Base-by-base conservation (phyloP, 2,888 invertebrate genomes). In the Emmelina monodactyla region DNA sequence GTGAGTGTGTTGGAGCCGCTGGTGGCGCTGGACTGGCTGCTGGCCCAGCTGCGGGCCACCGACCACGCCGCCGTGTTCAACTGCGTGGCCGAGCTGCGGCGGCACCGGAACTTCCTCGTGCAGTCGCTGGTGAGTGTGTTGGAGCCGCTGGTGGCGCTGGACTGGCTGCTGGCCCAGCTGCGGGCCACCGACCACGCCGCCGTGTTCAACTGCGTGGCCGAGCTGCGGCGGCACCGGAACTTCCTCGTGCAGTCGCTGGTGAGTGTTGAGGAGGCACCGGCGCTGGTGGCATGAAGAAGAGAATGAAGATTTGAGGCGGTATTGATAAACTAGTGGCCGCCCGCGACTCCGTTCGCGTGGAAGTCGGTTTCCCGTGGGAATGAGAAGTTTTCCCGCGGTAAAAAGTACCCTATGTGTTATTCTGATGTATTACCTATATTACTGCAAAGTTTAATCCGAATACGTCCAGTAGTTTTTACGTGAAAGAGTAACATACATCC, bases 111-210 rank as follows among this genome's bases (percentile, higher is more conserved):
- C 71, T 94, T 94, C 78, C 83, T 97, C 44, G 97, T 97, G 42
- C 96, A 97, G 68, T 94, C 94, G 1, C 46, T 68, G 62, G 72
- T 72, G 2, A 50, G 59, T 32, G n/a, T n/a, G n/a, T n/a, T n/a
- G n/a, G n/a, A n/a, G n/a, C n/a, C 97, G 6, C 82, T 96, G 40
- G 94, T 96, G 22, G 96, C 96, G n/a, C 83, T 97, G 33, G 96
- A 97, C 71, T 92, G 92, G 29, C 82, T 96, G 43, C 80, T 95
- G 45, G 92, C 94, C 49, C 94, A 96, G 64, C 79, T 94, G 37
- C 83, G 85, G 19, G 91, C 89, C 43, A 92, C 93, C 51, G 88
- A 86, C 2, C 88, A 90, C 53, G 93, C 90, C 10, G 88, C 94
- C 32, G 92, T 97, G 36, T 95, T 93, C 71, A 92, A 92, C 65